phyloP scores from a whole-genome alignment of 1,140 invertebrate species.

The Chironomus tepperi region DNA sequence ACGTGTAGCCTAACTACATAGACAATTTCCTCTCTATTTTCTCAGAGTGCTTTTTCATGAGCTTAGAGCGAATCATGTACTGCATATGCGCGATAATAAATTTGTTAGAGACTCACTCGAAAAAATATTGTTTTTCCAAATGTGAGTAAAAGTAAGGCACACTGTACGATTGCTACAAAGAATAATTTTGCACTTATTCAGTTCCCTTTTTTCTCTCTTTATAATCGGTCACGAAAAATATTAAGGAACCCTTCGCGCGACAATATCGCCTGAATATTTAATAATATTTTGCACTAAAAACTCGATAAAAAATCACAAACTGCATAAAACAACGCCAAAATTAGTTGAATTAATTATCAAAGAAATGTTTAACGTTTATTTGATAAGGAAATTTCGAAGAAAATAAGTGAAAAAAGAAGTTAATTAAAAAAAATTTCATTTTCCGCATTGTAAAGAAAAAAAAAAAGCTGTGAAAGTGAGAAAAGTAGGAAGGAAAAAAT shows the following conservation, averaged over 20 bases:
- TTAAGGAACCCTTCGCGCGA: constrained; percentile 7
- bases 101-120: too few relatives aligned
- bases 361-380: constrained; percentile 23
- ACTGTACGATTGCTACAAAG: not conserved
- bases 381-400: constrained; percentile 19
- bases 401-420: constrained; percentile 9
- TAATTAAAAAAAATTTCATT: not conserved
- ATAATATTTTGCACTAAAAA: not conserved
- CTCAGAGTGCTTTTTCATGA: not conserved
- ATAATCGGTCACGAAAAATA: not conserved
- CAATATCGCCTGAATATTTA: constrained; percentile 4
- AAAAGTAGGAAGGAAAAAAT: not conserved
- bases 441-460: not conserved
- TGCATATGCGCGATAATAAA: not conserved
- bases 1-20: not conserved
- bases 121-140: not conserved
- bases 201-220: constrained; percentile 23
- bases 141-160: not conserved
- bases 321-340: not conserved
- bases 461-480: not conserved
- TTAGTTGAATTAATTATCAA: not conserved
- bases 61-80: not conserved
- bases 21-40: not conserved
- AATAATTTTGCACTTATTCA: constrained; percentile 7
- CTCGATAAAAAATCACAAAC: not conserved